These are phyloP conservation scores for Drosophila obscura DNA, from an alignment of 1,140 invertebrate species.

Conservation along the genomic window DNA sequence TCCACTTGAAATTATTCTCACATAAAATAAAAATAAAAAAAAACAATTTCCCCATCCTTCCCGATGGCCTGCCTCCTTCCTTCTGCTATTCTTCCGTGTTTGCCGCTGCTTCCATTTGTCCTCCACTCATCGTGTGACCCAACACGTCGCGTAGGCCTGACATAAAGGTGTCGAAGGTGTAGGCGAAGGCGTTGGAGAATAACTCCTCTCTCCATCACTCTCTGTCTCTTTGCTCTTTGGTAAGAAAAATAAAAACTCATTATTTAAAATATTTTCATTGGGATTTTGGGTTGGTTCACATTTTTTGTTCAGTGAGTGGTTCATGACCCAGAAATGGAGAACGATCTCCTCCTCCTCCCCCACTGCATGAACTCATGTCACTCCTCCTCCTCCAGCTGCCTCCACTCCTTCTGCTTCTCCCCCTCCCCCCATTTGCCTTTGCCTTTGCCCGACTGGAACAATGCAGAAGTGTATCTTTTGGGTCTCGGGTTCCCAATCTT, in stretches of 20 bases:
- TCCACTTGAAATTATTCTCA: too few species aligned
- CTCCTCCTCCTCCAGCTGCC: not conserved
- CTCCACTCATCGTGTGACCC: conserved; percentile 56
- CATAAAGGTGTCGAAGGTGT: conserved; percentile 28
- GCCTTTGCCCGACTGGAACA: not conserved
- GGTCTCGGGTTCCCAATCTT: conserved; percentile 10
- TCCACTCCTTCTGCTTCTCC: not conserved
- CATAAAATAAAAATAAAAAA: too few species aligned
- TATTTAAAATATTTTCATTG: conserved; percentile 66
- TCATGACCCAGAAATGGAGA: conserved; percentile 74
- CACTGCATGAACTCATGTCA: not conserved
- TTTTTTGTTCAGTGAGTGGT: conserved; percentile 38
- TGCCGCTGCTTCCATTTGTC: conserved; percentile 10
- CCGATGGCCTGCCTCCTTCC: too few species aligned
- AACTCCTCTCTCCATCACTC: not conserved
- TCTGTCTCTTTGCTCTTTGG: not conserved
- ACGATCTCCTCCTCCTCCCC: conserved; percentile 34
- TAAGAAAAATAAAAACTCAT: conserved; percentile 50
- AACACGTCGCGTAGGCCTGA: conserved; percentile 24
- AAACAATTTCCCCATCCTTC: too few species aligned
- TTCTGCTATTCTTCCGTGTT: too few species aligned
- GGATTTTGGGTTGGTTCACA: conserved; percentile 2
- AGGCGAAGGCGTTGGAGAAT: conserved; percentile 4
- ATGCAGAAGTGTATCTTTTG: conserved; percentile 28
- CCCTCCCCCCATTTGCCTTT: not conserved